These are phyloP conservation scores for Falcaria lacertinaria DNA, from an alignment of 2,888 invertebrate species.

Conservation along the genomic window DNA sequence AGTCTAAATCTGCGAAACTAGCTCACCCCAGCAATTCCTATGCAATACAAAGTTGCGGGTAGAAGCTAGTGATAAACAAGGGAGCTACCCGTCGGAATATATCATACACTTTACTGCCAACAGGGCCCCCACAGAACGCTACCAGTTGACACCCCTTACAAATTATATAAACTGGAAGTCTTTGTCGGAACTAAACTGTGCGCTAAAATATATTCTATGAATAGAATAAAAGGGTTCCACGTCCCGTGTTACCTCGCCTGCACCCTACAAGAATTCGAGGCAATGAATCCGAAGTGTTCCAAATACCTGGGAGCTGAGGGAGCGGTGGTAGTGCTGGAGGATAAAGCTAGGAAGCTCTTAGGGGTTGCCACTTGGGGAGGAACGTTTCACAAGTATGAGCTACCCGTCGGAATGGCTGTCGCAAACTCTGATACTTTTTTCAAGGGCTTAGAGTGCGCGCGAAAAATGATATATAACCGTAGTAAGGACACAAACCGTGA, in stretches of 20 bases:
- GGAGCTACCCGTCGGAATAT: too few relatives aligned
- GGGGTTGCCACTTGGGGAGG: slow-evolving; percentile 57
- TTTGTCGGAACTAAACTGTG: slow-evolving; percentile 37
- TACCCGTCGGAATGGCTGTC: slow-evolving; percentile 54
- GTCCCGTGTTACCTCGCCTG: slow-evolving; percentile 59
- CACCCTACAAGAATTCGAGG: slow-evolving; percentile 17
- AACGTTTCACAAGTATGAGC: slow-evolving; percentile 12
- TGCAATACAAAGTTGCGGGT: too few relatives aligned
- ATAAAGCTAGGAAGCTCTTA: slow-evolving; percentile 26
- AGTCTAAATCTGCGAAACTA: too few relatives aligned
- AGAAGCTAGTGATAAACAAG: too few relatives aligned
- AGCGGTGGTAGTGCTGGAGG: slow-evolving; percentile 38
- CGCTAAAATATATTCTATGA: slow-evolving; percentile 25
- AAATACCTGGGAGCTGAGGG: slow-evolving; percentile 49
- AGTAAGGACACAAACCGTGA: slow-evolving; percentile 1
- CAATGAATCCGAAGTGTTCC: slow-evolving; percentile 16
- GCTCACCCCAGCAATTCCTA: too few relatives aligned
- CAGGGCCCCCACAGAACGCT: slow-evolving; percentile 27
- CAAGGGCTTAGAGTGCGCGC: slow-evolving; percentile 44
- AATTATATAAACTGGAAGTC: slow-evolving; percentile 36
- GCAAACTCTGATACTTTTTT: slow-evolving; percentile 44
- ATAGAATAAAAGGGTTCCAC: slow-evolving; percentile 22
- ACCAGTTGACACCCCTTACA: slow-evolving; percentile 14
- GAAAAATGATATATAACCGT: slow-evolving; percentile 29
- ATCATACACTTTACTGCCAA: slow-evolving; percentile 4